Evolutionary conservation across 2,888 invertebrate genomes (phyloP), one percentile per base, ranked within the genome.

Genomic region (Cecidostiba fungosa): DNA sequence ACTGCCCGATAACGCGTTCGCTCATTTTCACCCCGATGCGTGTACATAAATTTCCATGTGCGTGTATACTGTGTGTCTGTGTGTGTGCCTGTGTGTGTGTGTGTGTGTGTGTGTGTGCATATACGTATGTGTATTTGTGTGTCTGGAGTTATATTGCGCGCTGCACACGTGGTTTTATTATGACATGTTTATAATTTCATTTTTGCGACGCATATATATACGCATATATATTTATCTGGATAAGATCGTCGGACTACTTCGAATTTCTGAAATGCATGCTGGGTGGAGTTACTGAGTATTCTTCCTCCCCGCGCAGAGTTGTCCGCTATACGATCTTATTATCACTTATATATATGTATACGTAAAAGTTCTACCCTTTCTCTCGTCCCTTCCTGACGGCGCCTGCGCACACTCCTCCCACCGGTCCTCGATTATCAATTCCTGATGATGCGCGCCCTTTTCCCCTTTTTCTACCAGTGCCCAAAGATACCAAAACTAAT

Each of bases 401-500:
- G 1, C 74, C 23, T 39, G 62, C 1, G 62, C 1, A 47, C 59
- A 4, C 66, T 2, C 12, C 12, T 77, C 77, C 73, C 23, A 2
- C 39, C 26, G 59, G 19, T 74, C 73, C 69, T 84, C 54, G 2
- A 32, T 79, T 74, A 8, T 81, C 10, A 4, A 72, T 12, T 23
- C 12, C 26, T 3, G n/a, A n/a, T n/a, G n/a, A n/a, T n/a, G 0
- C 36, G 23, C 36, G 26, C 16, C 47, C 26, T 69, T 79, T 69
- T 16, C 23, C 47, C 36, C 69, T 79, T 74, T n/a, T 23, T 76
- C 32, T 70, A 54, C 50, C 78, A 74, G 43, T 69, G 73, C 39
- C 43, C 73, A 85, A 39, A 78, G 66, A 79, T 82, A 85, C 77
- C 69, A 77, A 81, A 85, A 54, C 70, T 80, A 54, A 47, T 16